Evolutionary conservation across 2,113 vertebrate species (phyloP).

Genomic region (Mystacornis crossleyi): DNA sequence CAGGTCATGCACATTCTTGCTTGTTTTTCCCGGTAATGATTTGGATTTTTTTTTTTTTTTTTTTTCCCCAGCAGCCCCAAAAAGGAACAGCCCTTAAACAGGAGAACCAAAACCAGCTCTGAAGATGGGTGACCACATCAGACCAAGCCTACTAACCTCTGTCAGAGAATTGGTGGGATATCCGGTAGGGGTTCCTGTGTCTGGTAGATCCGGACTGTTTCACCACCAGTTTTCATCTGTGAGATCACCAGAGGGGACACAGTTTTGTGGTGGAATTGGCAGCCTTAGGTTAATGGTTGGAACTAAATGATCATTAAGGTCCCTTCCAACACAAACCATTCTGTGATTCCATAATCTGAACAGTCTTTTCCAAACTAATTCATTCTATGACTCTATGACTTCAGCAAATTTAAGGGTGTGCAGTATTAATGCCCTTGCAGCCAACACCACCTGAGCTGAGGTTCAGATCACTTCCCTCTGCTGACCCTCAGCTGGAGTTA

Average conservation of each 20-base stretch:
- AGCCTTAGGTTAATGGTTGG: fast-evolving
- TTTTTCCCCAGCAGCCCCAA: neutral
- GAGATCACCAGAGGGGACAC: neutral
- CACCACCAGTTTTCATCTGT: neutral
- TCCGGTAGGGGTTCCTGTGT: too few relatives aligned
- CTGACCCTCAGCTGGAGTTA: neutral
- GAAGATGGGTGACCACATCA: fast-evolving
- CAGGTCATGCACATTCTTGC: neutral
- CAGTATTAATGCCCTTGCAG: neutral
- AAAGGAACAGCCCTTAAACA: neutral
- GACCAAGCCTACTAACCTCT: neutral
- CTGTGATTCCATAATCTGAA: neutral
- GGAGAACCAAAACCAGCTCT: neutral
- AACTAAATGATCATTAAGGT: neutral
- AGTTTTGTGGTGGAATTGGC: neutral
- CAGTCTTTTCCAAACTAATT: neutral
- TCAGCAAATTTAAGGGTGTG: neutral
- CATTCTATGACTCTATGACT: neutral
- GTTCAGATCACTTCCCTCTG: neutral
- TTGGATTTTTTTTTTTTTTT: neutral
- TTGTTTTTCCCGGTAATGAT: neutral
- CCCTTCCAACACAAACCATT: neutral
- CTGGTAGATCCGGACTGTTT: neutral
- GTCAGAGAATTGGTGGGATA: neutral
- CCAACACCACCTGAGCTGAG: neutral